Base-by-base conservation (phyloP, 1,140 invertebrate genomes). In the Euschistus heros region DNA sequence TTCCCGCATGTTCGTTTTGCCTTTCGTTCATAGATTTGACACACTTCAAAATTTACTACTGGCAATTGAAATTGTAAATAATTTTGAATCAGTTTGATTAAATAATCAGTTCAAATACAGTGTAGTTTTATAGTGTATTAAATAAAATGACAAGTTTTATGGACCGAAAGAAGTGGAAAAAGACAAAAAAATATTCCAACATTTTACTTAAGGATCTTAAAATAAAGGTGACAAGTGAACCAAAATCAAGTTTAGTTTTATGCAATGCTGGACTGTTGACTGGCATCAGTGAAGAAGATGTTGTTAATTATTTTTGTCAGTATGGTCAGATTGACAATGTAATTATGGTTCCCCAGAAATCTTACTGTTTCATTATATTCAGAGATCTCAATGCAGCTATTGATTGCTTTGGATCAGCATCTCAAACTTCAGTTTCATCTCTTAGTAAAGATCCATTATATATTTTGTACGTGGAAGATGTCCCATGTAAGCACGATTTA, bases 201-300 rank as follows among this genome's bases (percentile, higher is more conserved):
- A 64, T 64, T 18, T 30, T 64, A 15, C 30, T 17, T 3, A 52
- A 55, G 27, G 46, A 54, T 17, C 15, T 22, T 3, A 22, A 24
- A 26, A 57, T 57, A 8, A 57, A 57, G 15, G 54, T 26, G 24
- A 24, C 54, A 27, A 24, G 15, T 15, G 24, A 24, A 15, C 54
- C 54, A 2, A 26, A n/a, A 24, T 5, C 13, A n/a, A 20, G 76
- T 69, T 14, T 86, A 42, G 78, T 82, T 68, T 78, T 90, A 18
- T 85, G 84, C 67, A 92, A 92, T 79, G 84, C 82, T 17, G 90
- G 90, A 22, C 75, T 91, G 30, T 82, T 82, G 13, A 88, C 84
- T 73, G 86, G 86, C 60, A 75, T 89, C 22, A 77, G 80, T 14
- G 79, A 83, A 71, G 82, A 86, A 73, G 75, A 76, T 27, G 69